Conservation (phyloP, 1,140 invertebrate species). For the Camponotus pennsylvanicus region DNA sequence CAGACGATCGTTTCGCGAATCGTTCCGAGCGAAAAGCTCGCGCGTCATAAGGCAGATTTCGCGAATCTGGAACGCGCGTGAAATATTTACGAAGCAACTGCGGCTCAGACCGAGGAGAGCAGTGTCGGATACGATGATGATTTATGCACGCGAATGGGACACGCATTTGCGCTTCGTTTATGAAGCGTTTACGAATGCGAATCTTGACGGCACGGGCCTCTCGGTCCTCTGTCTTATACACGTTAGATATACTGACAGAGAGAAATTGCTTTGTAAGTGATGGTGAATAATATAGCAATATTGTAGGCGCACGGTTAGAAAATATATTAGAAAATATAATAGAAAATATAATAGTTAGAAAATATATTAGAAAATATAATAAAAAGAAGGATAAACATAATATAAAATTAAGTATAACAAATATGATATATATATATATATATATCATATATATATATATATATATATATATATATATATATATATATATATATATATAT, state of each 20-base stretch:
- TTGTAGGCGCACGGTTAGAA: background rate
- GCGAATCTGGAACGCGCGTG: conserved; percentile 58
- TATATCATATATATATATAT: no score
- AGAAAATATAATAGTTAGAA: background rate
- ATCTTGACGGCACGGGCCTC: background rate
- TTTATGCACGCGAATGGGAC: conserved; percentile 47
- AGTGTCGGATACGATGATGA: conserved; percentile 34
- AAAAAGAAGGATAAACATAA: background rate
- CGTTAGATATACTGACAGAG: background rate
- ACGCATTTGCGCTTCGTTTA: conserved; percentile 45
- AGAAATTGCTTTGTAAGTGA: conserved; percentile 9
- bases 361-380: background rate
- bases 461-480: no score
- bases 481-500: no score
- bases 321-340: background rate
- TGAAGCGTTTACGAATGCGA: conserved; percentile 39
- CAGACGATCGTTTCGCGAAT: conserved; percentile 37
- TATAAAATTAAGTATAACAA: background rate
- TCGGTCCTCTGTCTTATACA: background rate
- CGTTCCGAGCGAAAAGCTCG: conserved; percentile 29
- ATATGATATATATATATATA: background rate
- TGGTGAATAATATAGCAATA: background rate
- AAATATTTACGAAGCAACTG: conserved; percentile 59
- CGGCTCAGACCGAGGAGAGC: background rate
- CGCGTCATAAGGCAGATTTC: conserved; percentile 39